Evolutionary conservation across 2,888 invertebrate genomes (phyloP), one percentile per base, ranked within the genome.

Genomic region (Trissolcus japonicus): DNA sequence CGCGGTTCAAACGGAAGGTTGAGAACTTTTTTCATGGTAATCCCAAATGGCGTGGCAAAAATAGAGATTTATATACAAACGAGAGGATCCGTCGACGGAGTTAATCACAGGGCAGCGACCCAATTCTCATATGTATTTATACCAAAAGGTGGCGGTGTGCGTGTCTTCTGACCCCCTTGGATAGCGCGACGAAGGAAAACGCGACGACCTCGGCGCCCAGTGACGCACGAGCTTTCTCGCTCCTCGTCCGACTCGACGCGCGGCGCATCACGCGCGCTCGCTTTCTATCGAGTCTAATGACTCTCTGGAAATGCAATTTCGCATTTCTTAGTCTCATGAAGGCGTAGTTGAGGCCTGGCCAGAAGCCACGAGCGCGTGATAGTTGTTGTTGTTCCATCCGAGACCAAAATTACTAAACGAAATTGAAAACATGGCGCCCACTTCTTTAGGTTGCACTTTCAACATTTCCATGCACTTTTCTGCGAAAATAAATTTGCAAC

Each of bases 91-190:
- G 55, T 48, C 56, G 75, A 75, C 61, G 35, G 66, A 72, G 56
- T 61, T 76, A 73, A 76, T 68, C 68, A 56, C 66, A 69, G 79
- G 76, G 62, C 79, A 76, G 76, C 83, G 85, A 85, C 85, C 86
- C 80, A 86, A 76, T 85, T 86, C 84, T 83, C 82, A 81, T 82
- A 83, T 85, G 82, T 86, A 86, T 86, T 86, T 86, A 86, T 86
- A 86, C 81, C 84, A 80, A 82, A 83, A 82, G 83, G 82, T 81
- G 82, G 66, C 60, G 59, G 66, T 61, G 56, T 72, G 35, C 35
- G 65, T 50, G 73, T 73, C 72, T 63, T 72, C 82, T 80, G 80
- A 78, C 82, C 82, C 82, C 82, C 82, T 83, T 81, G 69, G 41
- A 53, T 71, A 79, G 62, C 61, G 66, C 46, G 51, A 51, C 11